Evolutionary conservation across 2,797 vertebrate genomes (phyloP), one percentile per base, ranked within the genome.

Genomic region (Psittacula derbiana): DNA sequence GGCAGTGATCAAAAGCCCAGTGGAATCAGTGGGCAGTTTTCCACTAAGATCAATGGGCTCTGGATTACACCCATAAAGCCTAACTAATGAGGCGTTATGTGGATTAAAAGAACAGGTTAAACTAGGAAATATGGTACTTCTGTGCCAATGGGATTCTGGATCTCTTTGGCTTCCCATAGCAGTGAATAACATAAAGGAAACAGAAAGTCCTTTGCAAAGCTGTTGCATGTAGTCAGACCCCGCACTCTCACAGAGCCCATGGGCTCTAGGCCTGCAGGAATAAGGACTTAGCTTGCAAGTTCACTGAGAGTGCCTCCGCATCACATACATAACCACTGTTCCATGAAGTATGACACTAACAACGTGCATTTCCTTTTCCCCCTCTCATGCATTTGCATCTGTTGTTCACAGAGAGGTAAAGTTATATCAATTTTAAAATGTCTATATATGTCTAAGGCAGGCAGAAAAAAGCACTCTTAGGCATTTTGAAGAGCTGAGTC

Each of bases 31-130:
- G 66, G 83, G 83, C 64, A 84, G n/a, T 60, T 82, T 94, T 93
- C 95, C 94, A 92, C 28, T 25, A 74, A 97, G 90, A 95, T 96
- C 90, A 92, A 30, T 82, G 78, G 78, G 46, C 41, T 92, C 88
- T 95, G 70, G 85, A 93, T 95, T 94, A 90, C 80, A 84, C 86
- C 80, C 86, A 88, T 83, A 96, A 96, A 91, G 66, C n/a, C 74
- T 88, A 71, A 93, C 70, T 90, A 91, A 95, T 0, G 62, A 93
- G 84, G 79, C 4, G 52, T 86, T 94, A 86, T 36, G 40, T 50
- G 58, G 79, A 91, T 88, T 96, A 96, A 92, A 88, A 86, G 27
- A 85, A 90, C 67, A 86, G 85, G 87, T 91, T 86, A 72, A 93
- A 87, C 40, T 65, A 90, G 52, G 65, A 95, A 91, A 90, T 58